A percentile compares a stretch with the other conserved stretches of the same genome.
Conservation (phyloP, 2,113 vertebrate genomes). For the Dipodomys spectabilis region DNA sequence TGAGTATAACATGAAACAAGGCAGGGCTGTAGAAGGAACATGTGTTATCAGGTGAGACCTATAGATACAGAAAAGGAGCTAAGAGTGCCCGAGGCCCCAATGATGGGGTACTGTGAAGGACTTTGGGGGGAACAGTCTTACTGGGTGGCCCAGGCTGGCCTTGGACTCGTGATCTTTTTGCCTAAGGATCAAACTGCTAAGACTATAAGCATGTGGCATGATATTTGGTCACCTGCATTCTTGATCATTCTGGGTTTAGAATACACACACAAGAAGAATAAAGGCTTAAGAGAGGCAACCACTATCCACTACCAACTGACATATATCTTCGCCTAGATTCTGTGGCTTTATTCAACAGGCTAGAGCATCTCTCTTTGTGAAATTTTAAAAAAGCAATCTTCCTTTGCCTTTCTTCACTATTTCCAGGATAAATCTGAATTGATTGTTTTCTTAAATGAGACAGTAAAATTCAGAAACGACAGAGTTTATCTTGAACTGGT, state of each 20-base stretch:
- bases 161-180: neutral
- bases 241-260: neutral
- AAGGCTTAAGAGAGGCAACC: neutral
- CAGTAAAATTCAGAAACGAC: constrained; percentile 4
- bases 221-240: neutral
- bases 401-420: neutral
- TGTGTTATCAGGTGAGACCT: neutral
- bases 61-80: neutral
- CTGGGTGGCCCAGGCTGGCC: neutral
- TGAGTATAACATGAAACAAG: neutral
- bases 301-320: neutral
- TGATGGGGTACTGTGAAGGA: too few relatives aligned
- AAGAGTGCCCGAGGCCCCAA: neutral
- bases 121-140: neutral
- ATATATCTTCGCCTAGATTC: neutral
- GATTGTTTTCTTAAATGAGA: constrained; percentile 25
- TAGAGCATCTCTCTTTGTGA: neutral
- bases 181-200: neutral
- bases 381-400: neutral
- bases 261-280: neutral
- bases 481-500: constrained; percentile 2
- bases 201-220: neutral
- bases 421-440: constrained; percentile 15
- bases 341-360: neutral
- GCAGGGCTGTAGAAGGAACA: neutral